Conservation (phyloP, 2,797 vertebrate species). For the Crocidura indochinensis region DNA sequence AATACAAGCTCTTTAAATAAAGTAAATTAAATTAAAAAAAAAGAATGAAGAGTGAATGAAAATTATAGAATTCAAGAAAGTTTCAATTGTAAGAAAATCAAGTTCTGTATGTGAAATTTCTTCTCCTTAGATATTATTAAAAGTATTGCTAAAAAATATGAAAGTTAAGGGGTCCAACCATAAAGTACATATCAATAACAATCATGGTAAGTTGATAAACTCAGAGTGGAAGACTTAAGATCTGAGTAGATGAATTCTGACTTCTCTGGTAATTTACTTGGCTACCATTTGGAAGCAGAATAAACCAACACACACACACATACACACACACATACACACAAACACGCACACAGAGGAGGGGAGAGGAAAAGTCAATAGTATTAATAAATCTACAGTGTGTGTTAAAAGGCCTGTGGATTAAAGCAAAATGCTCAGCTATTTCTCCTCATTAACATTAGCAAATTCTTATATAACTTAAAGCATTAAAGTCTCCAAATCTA, state of each 20-base stretch:
- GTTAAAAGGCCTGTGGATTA: constrained; percentile 78
- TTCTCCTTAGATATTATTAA: no score
- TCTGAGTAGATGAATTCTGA: background rate
- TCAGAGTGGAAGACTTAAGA: constrained; percentile 9
- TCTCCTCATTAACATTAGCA: constrained; percentile 78
- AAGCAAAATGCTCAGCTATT: constrained; percentile 76
- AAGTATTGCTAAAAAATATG: background rate
- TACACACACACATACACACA: background rate
- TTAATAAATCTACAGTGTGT: constrained; percentile 67
- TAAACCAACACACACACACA: background rate
- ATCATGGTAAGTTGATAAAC: background rate
- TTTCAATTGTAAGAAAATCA: no score
- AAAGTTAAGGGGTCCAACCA: background rate
- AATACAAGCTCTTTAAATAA: no score
- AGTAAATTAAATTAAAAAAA: no score
- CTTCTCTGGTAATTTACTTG: constrained; percentile 15
- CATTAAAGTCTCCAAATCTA: constrained; percentile 79
- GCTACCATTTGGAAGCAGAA: constrained; percentile 51
- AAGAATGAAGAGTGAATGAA: no score
- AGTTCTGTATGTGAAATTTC: no score
- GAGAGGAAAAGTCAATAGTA: constrained; percentile 70
- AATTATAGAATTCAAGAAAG: no score
- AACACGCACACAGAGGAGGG: constrained; percentile 59
- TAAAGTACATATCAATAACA: background rate
- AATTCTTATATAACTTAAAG: constrained; percentile 67